Conservation (phyloP, 1,140 invertebrate species). For the Rhyacophila brunnea region DNA sequence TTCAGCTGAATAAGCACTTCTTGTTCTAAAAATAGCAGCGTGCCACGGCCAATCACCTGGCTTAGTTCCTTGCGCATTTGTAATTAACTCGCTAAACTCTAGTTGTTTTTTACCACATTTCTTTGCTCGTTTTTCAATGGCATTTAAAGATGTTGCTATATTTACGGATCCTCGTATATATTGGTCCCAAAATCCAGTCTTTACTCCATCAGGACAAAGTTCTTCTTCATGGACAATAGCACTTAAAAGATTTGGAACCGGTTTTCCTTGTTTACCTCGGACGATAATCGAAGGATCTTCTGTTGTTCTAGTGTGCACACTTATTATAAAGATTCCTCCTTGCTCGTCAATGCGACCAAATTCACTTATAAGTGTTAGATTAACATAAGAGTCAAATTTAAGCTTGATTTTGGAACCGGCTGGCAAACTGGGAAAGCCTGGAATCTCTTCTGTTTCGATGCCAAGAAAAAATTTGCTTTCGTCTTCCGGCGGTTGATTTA, state of each 20-base stretch:
- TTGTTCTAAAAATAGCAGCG: conserved; percentile 17
- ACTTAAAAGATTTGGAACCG: conserved; percentile 7
- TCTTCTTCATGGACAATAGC: background rate
- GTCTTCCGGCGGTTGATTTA: conserved; percentile 1
- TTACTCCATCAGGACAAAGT: conserved; percentile 3
- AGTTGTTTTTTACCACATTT: background rate
- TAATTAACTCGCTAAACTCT: conserved; percentile 4
- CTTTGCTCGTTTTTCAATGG: background rate
- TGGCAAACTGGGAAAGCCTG: background rate
- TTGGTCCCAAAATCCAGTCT: too few species aligned
- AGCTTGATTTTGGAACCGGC: background rate
- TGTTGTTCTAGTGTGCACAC: background rate
- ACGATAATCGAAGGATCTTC: background rate
- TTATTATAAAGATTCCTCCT: background rate
- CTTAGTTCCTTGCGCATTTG: background rate
- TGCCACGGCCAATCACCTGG: conserved; percentile 33
- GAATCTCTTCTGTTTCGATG: background rate
- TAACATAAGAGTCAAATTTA: background rate
- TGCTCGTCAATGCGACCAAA: background rate
- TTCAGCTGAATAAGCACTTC: background rate
- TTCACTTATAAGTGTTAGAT: background rate
- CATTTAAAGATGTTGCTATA: too few species aligned
- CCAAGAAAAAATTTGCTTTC: conserved; percentile 2
- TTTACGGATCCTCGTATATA: too few species aligned
- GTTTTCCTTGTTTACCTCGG: background rate